Base-by-base conservation (phyloP, 2,797 vertebrate genomes). In the Enteromius trimaculatus region DNA sequence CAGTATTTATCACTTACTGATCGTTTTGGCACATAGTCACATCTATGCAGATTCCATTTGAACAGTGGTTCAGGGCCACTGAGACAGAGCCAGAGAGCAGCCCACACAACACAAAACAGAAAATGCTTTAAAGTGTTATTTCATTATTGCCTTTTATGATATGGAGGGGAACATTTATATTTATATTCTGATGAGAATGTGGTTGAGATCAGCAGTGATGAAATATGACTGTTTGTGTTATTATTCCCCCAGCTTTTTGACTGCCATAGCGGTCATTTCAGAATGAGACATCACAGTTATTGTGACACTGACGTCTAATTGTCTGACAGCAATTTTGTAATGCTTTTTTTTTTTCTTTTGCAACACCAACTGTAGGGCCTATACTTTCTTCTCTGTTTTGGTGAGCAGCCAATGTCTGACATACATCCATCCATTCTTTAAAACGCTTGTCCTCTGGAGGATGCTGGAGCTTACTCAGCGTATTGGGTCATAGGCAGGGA, bases 41-140 rank as follows among this genome's bases (percentile, higher is more conserved):
- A 47, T 66, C 31, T 34, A 66, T 71, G 44, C 44, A 49, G 69
- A 31, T 72, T 49, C 26, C 2, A 4, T 72, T 49, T 19, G 44
- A 49, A 72, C 69, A 72, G 69, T 31, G 69, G 65, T 34, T 66
- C 65, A 66, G 34, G 69, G 44, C 44, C 42, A 72, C 42, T 71
- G 42, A 47, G 42, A 71, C 8, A 17, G 23, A 71, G 42, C 42
- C 69, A 71, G 69, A 10, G 69, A 72, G 69, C 44, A 72, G 44
- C 69, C 69, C 69, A 71, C 69, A 71, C 69, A 71, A 49, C 69
- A 71, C 23, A 8, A 71, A 49, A 49, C 3, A 26, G 5, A 74
- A 34, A 53, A 74, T 53, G 71, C 47, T 2, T 34, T 74, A 34
- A 74, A 74, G 29, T 74, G 26, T 74, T 74, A 34, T 53, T 74